These are phyloP conservation scores for Lordiphosa collinella DNA, from an alignment of 1,140 invertebrate species.

Conservation along the genomic window DNA sequence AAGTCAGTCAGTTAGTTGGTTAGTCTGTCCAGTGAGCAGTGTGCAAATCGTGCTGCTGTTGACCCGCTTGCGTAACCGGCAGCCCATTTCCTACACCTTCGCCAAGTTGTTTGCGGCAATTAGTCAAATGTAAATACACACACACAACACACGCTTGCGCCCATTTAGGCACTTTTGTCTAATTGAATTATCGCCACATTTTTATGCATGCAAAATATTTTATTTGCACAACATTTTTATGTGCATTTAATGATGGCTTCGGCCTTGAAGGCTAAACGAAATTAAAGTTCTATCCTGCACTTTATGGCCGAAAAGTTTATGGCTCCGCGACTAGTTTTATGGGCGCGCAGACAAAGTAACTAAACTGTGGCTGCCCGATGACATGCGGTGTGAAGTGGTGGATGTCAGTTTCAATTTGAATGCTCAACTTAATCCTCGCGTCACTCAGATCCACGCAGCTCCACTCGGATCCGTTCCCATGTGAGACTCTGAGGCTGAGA, in stretches of 20 bases:
- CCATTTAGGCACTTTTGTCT: slow-evolving; percentile 41
- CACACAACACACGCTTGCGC: slow-evolving; percentile 34
- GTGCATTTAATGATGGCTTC: slow-evolving; percentile 59
- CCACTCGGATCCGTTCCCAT: slow-evolving; percentile 23
- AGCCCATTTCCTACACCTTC: slow-evolving; percentile 55
- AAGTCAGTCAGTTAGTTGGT: slow-evolving; percentile 20
- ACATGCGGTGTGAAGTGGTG: slow-evolving; percentile 43
- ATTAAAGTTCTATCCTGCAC: slow-evolving; percentile 32
- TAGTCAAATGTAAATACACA: slow-evolving; percentile 47
- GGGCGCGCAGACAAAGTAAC: slow-evolving; percentile 64
- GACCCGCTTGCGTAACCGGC: slow-evolving; percentile 64
- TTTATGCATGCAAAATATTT: slow-evolving; percentile 11
- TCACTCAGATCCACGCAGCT: slow-evolving; percentile 52
- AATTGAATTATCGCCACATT: slow-evolving; percentile 67
- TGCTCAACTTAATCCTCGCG: slow-evolving; percentile 75
- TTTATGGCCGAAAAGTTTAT: slow-evolving; percentile 41
- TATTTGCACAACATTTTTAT: slow-evolving; percentile 45
- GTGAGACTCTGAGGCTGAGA: slow-evolving; percentile 23
- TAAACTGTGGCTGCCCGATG: slow-evolving; percentile 41
- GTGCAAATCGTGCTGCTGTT: slow-evolving; percentile 48
- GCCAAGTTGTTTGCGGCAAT: slow-evolving; percentile 41
- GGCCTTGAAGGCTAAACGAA: slow-evolving; percentile 27
- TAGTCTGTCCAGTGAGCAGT: slow-evolving; percentile 21
- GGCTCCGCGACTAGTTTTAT: slow-evolving; percentile 64
- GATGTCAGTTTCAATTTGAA: slow-evolving; percentile 76